Base-by-base conservation (phyloP, 2,888 invertebrate species). In the Phlogophora meticulosa region DNA sequence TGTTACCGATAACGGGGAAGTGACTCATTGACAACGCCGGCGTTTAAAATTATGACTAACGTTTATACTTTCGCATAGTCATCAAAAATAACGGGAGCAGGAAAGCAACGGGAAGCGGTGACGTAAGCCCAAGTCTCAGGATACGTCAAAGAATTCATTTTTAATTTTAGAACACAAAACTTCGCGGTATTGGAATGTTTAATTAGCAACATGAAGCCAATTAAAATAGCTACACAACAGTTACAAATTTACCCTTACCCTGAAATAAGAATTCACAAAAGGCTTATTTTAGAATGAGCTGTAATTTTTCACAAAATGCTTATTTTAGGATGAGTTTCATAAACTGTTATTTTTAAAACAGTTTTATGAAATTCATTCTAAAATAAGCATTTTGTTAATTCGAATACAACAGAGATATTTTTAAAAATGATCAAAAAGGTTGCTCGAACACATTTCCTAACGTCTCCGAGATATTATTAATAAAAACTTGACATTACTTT, bases 11-110 rank as follows among this genome's bases (percentile, higher is more conserved):
- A 74, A 51, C n/a, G 40, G 66, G 77, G 74, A 78, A 73, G 55
- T 82, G 84, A 81, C 48, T 81, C 78, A 78, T 34, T 72, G 78
- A 67, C 72, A 71, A 67, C 60, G 76, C 65, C 76, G 73, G 67
- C 78, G 75, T 73, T 63, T 77, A 62, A 76, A 67, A 76, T 32
- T 32, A 77, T 80, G 77, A 82, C 63, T 71, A 70, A 80, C 13
- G 46, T 67, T 66, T 62, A 56, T 45, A 60, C 46, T 58, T 57
- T 52, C 45, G 51, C 20, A 34, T n/a, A 56, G 51, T 78, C 70
- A 71, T 71, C 49, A 40, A 17, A 34, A 53, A 43, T 72, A 60
- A 65, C 62, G 43, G 73, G 67, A 63, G 34, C 56, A 76, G 48
- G 61, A 64, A 77, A 65, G 24, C 62, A 73, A 66, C 76, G 57